Conservation (phyloP, 2,797 vertebrate species). For the Gadopsis marmoratus region DNA sequence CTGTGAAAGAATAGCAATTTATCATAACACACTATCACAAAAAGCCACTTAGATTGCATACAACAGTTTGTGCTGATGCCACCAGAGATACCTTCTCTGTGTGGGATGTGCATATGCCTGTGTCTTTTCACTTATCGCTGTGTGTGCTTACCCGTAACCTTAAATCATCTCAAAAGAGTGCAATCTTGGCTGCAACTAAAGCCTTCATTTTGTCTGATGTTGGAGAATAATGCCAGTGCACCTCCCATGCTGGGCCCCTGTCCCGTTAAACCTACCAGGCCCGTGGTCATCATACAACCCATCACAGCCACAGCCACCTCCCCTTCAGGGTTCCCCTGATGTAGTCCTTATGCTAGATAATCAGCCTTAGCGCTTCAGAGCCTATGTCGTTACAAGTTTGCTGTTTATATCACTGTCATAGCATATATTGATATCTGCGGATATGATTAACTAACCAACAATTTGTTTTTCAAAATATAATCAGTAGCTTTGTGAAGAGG, state of each 20-base stretch:
- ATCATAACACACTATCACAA: slow-evolving; percentile 66
- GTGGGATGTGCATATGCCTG: slow-evolving; percentile 29
- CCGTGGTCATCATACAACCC: slow-evolving; percentile 59
- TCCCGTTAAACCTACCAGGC: slow-evolving; percentile 62
- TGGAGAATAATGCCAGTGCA: slow-evolving; percentile 48
- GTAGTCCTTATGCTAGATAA: slow-evolving; percentile 16
- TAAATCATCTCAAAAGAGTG: slow-evolving; percentile 56
- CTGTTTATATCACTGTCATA: neutral
- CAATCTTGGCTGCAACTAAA: slow-evolving; percentile 53
- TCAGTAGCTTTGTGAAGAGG: neutral
- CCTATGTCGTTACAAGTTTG: neutral
- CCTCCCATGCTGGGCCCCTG: slow-evolving; percentile 47
- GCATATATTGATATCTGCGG: neutral
- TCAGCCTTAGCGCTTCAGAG: neutral
- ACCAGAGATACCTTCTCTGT: slow-evolving; percentile 48
- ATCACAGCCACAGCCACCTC: slow-evolving; percentile 28
- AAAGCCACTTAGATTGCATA: slow-evolving; percentile 55
- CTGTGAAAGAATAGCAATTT: slow-evolving; percentile 72
- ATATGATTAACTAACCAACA: neutral
- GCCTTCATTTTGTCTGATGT: slow-evolving; percentile 51
- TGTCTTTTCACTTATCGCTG: slow-evolving; percentile 16
- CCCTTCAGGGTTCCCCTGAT: slow-evolving; percentile 23
- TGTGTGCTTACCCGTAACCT: slow-evolving; percentile 44
- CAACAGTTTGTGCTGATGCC: slow-evolving; percentile 54
- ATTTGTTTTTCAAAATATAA: neutral